Conservation (phyloP, 2,888 invertebrate species). For the Apantesis nais region DNA sequence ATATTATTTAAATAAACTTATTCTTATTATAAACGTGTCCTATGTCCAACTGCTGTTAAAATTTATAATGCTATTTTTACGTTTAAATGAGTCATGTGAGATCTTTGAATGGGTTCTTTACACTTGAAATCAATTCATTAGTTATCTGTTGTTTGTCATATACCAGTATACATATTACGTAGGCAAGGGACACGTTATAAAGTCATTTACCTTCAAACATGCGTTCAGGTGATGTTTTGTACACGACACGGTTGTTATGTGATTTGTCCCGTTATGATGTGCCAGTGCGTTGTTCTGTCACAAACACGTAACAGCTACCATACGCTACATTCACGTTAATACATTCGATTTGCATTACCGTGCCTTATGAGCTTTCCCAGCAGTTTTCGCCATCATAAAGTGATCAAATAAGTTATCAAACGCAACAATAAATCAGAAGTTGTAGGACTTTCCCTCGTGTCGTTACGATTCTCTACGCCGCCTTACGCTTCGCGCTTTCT, state of each 20-base stretch:
- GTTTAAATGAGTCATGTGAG: slow-evolving; percentile 77
- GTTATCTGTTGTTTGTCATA: slow-evolving; percentile 51
- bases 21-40: slow-evolving; percentile 78
- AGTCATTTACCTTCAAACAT: slow-evolving; percentile 65
- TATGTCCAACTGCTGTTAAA: slow-evolving; percentile 74
- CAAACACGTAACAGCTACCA: slow-evolving; percentile 57
- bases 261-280: slow-evolving; percentile 72
- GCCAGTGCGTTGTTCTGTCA: slow-evolving; percentile 55
- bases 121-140: slow-evolving; percentile 62
- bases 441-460: slow-evolving; percentile 72
- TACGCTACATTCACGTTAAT: slow-evolving; percentile 69
- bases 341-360: slow-evolving; percentile 73
- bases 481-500: slow-evolving; percentile 64
- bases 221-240: slow-evolving; percentile 39
- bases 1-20: slow-evolving; percentile 83
- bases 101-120: slow-evolving; percentile 71
- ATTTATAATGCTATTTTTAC: slow-evolving; percentile 82
- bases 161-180: slow-evolving; percentile 13
- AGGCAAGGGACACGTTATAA: slow-evolving; percentile 59
- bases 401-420: slow-evolving; percentile 83
- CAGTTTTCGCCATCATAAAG: slow-evolving; percentile 83
- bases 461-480: slow-evolving; percentile 77
- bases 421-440: slow-evolving; percentile 71
- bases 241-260: slow-evolving; percentile 60
- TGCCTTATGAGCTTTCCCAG: slow-evolving; percentile 77